phyloP scores from a whole-genome alignment of 1,140 invertebrate species.

The Micrasema longulum region DNA sequence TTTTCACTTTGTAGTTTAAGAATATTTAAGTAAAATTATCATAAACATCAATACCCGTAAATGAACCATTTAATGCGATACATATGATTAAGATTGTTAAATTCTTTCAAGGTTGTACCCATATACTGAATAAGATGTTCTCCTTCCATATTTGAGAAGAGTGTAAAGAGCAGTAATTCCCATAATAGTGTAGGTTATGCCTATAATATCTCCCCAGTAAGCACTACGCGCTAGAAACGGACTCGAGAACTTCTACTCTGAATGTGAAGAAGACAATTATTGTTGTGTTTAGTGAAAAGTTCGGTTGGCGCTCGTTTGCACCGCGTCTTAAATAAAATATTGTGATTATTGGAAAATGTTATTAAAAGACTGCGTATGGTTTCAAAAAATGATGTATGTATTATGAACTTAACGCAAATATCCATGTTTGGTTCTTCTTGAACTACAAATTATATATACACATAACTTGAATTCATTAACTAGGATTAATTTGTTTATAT shows the following conservation, averaged over 20 bases:
- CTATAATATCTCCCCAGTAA: too few species aligned
- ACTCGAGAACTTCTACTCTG: not conserved
- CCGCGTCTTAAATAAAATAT: slow-evolving; percentile 44
- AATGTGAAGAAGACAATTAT: slow-evolving; percentile 39
- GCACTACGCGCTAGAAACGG: not conserved
- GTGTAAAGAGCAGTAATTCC: too few species aligned
- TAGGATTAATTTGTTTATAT: slow-evolving; percentile 33
- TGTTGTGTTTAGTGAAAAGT: slow-evolving; percentile 42
- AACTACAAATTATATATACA: slow-evolving; percentile 26
- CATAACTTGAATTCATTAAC: slow-evolving; percentile 25
- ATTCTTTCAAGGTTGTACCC: slow-evolving; percentile 7
- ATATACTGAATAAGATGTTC: not conserved
- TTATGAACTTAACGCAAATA: slow-evolving; percentile 12
- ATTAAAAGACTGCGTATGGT: slow-evolving; percentile 51
- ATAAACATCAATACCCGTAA: slow-evolving; percentile 23
- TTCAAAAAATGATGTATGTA: slow-evolving; percentile 39
- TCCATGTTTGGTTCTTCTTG: slow-evolving; percentile 25
- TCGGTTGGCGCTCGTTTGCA: slow-evolving; percentile 7
- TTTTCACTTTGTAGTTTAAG: slow-evolving; percentile 40
- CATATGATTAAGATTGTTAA: slow-evolving; percentile 5
- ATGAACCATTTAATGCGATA: slow-evolving; percentile 1
- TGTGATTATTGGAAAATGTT: slow-evolving; percentile 50
- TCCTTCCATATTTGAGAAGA: not conserved
- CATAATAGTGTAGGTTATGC: too few species aligned
- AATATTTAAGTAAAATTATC: slow-evolving; percentile 31